Base-by-base conservation (phyloP, 2,797 vertebrate species). In the Typhlichthys eigenmanni region DNA sequence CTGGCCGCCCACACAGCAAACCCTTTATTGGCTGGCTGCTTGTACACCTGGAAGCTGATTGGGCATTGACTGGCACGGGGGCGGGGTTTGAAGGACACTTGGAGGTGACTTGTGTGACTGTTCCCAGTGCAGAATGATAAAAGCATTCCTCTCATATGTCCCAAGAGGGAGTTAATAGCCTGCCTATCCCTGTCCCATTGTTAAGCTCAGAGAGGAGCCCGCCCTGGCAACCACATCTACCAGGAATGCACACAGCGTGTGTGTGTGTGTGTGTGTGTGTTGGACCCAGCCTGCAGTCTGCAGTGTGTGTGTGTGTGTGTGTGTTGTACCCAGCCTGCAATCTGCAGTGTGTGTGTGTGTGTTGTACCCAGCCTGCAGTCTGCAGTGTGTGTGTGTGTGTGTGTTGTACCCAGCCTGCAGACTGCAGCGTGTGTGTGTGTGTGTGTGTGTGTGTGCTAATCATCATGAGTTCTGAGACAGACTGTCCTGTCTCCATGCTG, bases 81-180 rank as follows among this genome's bases (percentile, higher is more conserved):
- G 16, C 13, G 16, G 16, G 8, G 16, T 9, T 9, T 6, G 34
- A 55, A 13, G 13, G 58, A 19, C 13, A 78, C 65, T 65, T 66
- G 55, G 43, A 67, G 14, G 50, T 62, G 24, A 63, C 63, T 61
- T 17, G 55, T 80, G 75, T 80, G 75, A 79, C 72, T 67, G 49
- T 43, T 45, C 17, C 64, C 24, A 57, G 17, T 13, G 52, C 16
- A 19, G n/a, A 29, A 45, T 47, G 58, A 81, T 65, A 76, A 80
- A 68, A 38, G 63, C 68, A 84, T 84, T 85, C 74, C 64, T 81
- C 16, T 54, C 24, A 79, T 79, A 78, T 73, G 32, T 71, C 52
- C 66, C 48, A 71, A 59, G 38, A 6, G 48, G 47, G 68, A 82
- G 75, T 59, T 9, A 61, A 61, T 69, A 76, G 60, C 58, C 67